Percentiles rank a stretch among this genome's conserved stretches.
Evolutionary conservation across 2,888 invertebrate genomes (phyloP).

Genomic region (Platynereis dumerilii): DNA sequence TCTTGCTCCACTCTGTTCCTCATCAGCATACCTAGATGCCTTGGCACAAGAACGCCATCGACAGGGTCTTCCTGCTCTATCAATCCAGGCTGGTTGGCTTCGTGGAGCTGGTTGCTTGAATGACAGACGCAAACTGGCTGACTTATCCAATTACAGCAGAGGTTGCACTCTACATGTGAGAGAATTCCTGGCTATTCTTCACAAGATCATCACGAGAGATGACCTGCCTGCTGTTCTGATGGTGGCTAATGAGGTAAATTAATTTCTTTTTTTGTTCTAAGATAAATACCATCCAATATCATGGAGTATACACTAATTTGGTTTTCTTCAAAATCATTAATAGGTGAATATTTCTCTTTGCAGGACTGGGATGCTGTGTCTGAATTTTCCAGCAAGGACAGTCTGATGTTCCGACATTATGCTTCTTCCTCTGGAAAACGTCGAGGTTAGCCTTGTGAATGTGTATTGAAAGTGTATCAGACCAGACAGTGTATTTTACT

Average conservation of each 20-base stretch:
- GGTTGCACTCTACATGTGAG: slow-evolving; percentile 8
- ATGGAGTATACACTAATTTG: too few relatives aligned
- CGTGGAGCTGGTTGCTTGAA: slow-evolving; percentile 9
- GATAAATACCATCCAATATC: too few relatives aligned
- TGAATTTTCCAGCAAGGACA: slow-evolving; percentile 6
- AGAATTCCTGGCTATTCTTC: slow-evolving; percentile 16
- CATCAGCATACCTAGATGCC: slow-evolving; percentile 5
- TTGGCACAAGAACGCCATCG: background rate
- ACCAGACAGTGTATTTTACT: too few relatives aligned
- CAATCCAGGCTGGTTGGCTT: slow-evolving; percentile 13
- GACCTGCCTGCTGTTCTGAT: slow-evolving; percentile 19
- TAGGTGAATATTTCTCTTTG: too few relatives aligned
- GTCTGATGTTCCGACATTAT: background rate
- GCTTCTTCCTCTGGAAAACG: slow-evolving; percentile 9
- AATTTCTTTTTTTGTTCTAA: background rate
- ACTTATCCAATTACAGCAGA: slow-evolving; percentile 1
- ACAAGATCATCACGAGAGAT: slow-evolving; percentile 1
- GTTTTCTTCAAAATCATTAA: too few relatives aligned
- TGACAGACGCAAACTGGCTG: slow-evolving; percentile 1
- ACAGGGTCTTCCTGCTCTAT: slow-evolving; percentile 13
- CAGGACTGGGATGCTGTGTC: slow-evolving; percentile 14
- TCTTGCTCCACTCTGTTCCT: slow-evolving; percentile 5
- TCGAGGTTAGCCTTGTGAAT: background rate
- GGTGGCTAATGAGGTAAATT: slow-evolving; percentile 20
- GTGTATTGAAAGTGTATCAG: too few relatives aligned